Conservation (phyloP, 2,888 invertebrate genomes). For the Hypomecis atomaria region DNA sequence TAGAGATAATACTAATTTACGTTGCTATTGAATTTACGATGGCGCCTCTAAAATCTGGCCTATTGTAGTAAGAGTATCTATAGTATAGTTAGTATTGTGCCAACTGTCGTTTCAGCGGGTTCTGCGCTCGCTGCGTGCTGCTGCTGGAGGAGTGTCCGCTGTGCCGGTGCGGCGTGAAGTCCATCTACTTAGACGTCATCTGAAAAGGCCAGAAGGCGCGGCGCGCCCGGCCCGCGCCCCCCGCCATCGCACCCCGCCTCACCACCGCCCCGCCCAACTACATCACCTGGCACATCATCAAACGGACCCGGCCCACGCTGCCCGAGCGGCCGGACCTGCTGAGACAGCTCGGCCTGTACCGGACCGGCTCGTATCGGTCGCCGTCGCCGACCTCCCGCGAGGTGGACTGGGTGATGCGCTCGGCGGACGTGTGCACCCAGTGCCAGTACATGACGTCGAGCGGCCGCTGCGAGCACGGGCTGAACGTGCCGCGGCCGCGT, state of each 20-base stretch:
- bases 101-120: constrained; percentile 86
- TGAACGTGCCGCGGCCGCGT: not conserved
- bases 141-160: constrained; percentile 94
- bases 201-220: constrained; percentile 13
- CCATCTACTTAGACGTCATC: constrained; percentile 10
- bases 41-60: too few relatives aligned
- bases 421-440: not conserved
- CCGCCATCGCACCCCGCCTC: not conserved
- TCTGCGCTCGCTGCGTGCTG: constrained; percentile 91
- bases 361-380: not conserved
- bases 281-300: not conserved
- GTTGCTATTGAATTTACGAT: too few relatives aligned
- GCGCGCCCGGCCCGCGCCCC: not conserved
- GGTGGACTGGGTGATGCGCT: not conserved
- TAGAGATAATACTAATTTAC: too few relatives aligned
- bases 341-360: not conserved
- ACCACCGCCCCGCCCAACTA: not conserved
- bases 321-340: not conserved
- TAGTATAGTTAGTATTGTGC: too few relatives aligned
- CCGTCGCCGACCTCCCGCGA: not conserved
- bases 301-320: not conserved
- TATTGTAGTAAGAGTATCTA: too few relatives aligned
- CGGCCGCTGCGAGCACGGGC: constrained; percentile 3
- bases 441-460: not conserved
- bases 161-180: constrained; percentile 85